phyloP scores from a whole-genome alignment of 2,888 invertebrate species.

The Phragmatobia fuliginosa region DNA sequence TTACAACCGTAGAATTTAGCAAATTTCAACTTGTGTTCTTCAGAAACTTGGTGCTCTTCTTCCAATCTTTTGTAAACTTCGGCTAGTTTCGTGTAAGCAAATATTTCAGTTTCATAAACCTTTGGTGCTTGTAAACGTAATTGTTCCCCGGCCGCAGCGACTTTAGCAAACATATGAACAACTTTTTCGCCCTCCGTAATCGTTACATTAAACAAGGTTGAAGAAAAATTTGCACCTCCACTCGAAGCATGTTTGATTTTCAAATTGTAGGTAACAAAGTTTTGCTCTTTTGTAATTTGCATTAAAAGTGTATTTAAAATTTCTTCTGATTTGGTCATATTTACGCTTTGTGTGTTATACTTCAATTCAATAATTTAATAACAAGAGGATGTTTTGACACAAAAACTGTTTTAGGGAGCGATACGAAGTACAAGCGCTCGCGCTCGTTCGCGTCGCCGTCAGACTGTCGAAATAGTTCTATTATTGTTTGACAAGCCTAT shows the following conservation, averaged over 20 bases:
- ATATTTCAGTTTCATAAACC: constrained; percentile 30
- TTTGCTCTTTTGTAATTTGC: constrained; percentile 28
- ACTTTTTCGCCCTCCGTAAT: constrained; percentile 11
- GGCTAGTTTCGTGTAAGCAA: constrained; percentile 28
- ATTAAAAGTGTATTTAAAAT: neutral
- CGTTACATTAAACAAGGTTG: constrained; percentile 24
- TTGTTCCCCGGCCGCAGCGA: constrained; percentile 22
- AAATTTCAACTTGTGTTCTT: constrained; percentile 32
- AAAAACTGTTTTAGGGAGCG: neutral
- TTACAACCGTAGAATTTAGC: constrained; percentile 38
- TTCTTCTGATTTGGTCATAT: neutral
- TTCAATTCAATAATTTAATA: neutral
- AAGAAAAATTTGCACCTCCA: constrained; percentile 42
- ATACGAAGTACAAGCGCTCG: too few species aligned
- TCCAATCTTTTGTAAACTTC: constrained; percentile 29
- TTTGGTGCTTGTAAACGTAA: constrained; percentile 11
- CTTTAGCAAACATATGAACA: constrained; percentile 33
- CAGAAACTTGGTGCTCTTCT: constrained; percentile 25
- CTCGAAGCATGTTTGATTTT: constrained; percentile 24
- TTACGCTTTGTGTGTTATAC: neutral
- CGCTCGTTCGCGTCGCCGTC: too few species aligned
- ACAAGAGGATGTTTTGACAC: neutral
- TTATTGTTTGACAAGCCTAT: too few species aligned
- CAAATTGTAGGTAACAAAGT: constrained; percentile 26
- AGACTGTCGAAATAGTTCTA: too few species aligned